phyloP scores from a whole-genome alignment of 2,113 vertebrate species.

The Synodontis membranacea region DNA sequence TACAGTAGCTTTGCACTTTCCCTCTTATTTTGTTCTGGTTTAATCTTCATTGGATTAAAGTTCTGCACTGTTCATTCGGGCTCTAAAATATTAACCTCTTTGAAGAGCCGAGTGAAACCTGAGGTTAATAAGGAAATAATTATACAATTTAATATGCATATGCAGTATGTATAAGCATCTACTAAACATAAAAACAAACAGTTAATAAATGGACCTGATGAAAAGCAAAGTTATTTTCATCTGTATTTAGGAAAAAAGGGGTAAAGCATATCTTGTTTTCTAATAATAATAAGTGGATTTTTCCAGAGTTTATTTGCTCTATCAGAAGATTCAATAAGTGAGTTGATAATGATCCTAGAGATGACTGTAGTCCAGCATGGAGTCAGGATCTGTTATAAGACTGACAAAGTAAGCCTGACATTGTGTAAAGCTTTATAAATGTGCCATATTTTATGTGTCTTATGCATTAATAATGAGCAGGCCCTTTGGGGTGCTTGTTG shows the following conservation, averaged over 20 bases:
- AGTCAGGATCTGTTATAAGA: background rate
- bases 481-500: background rate
- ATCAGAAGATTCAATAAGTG: background rate
- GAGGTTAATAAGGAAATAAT: background rate
- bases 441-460: background rate
- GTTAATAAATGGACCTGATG: background rate
- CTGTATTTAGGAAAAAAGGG: background rate
- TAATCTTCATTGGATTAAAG: background rate
- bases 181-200: background rate
- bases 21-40: background rate
- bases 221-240: background rate
- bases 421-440: background rate
- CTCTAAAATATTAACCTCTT: background rate
- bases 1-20: background rate
- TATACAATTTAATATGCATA: background rate
- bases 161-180: too few relatives aligned
- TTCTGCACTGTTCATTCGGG: background rate
- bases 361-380: background rate
- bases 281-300: background rate
- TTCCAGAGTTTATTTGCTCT: background rate
- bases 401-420: background rate
- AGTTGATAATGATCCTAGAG: background rate
- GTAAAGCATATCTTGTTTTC: background rate
- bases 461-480: background rate
- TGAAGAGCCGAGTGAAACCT: background rate